phyloP scores from a whole-genome alignment of 2,797 vertebrate species.

The Valencia hispanica region DNA sequence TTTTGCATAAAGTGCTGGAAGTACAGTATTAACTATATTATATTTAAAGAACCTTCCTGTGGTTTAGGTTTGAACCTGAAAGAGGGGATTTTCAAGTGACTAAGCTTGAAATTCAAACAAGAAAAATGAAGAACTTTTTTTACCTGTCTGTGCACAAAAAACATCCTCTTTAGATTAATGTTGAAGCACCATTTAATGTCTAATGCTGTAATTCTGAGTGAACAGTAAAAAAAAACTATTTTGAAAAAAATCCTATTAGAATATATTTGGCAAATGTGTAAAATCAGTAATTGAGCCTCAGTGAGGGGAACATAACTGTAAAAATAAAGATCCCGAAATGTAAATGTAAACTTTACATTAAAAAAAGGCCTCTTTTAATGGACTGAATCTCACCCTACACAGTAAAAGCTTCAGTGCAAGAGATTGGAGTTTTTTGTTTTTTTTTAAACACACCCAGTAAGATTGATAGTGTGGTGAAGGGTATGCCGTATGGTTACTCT shows the following conservation, averaged over 20 bases:
- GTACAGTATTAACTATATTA: neutral
- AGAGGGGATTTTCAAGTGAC: neutral
- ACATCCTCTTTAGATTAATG: neutral
- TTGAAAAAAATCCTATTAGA: neutral
- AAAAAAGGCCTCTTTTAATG: slow-evolving; percentile 29
- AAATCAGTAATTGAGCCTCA: slow-evolving; percentile 17
- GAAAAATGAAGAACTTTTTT: neutral
- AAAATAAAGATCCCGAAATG: slow-evolving; percentile 19
- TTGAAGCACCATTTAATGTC: neutral
- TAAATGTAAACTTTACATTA: slow-evolving; percentile 17
- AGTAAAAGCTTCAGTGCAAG: slow-evolving; percentile 39
- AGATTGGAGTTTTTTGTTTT: slow-evolving; percentile 38
- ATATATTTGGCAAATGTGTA: slow-evolving; percentile 15
- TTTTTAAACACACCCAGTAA: slow-evolving; percentile 31
- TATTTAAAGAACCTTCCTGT: neutral
- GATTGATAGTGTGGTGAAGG: slow-evolving; percentile 37
- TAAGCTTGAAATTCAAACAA: neutral
- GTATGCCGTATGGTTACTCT: slow-evolving; percentile 30
- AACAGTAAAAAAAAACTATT: neutral
- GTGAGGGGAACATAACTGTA: slow-evolving; percentile 10
- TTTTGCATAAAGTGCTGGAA: slow-evolving; percentile 9
- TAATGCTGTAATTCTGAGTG: neutral
- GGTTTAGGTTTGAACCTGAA: neutral
- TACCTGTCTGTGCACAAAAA: neutral
- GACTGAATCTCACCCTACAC: slow-evolving; percentile 20